Evolutionary conservation across 2,888 invertebrate genomes (phyloP), one percentile per base, ranked within the genome.

Genomic region (Pandemis heparana): DNA sequence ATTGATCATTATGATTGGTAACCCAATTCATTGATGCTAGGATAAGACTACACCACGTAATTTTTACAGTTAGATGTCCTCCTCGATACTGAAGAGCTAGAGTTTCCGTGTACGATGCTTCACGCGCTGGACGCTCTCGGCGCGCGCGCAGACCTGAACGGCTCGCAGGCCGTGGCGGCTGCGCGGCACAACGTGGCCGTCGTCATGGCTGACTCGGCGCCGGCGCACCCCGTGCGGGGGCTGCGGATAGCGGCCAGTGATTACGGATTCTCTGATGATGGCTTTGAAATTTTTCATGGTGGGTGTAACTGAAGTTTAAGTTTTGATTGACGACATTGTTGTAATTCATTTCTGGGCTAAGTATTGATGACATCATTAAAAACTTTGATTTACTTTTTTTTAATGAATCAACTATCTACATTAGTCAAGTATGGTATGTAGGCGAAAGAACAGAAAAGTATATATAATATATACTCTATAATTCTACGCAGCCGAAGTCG

Each of bases 141-240:
- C 2, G 39, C 75, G 0, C 65, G 78, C 16, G 75, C 74, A 0
- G 71, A 78, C 8, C 75, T 82, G 10, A 77, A 77, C 59, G 73
- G 78, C 2, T 66, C 75, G 0, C 60, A 66, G 0, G 43, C 76
- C 2, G 69, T 64, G 1, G 62, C 78, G 0, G 70, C 77, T 0
- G 76, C 74, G 4, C 56, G 79, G 10, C 75, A 71, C 1, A 78
- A 80, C 64, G 70, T 78, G 18, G 76, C 80, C 0, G 65, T 82
- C 23, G 14, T 76, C 23, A 64, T 80, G 60, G 77, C 77, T 10
- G 79, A 79, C 38, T 70, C 75, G 12, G 60, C 16, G 32, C 76
- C 76, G 1, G 48, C 51, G 23, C 68, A 14, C 1, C 76, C 76
- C 6, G 73, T 77, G 14, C 59, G 76, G 1, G 78, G 78, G n/a